phyloP scores from a whole-genome alignment of 2,888 invertebrate genomes.

The Anaspis maculata region DNA sequence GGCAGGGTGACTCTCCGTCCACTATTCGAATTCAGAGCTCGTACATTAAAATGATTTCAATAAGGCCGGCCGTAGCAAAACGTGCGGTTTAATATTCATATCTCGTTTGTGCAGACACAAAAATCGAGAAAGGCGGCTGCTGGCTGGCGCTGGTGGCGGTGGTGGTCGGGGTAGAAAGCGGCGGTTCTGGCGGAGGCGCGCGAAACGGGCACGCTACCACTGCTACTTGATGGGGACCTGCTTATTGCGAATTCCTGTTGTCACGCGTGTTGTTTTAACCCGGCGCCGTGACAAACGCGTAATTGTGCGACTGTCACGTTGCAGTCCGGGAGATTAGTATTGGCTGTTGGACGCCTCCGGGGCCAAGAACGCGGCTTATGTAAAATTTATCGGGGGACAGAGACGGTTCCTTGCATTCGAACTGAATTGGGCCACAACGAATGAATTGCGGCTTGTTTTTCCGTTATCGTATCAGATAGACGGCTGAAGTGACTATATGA shows the following conservation, averaged over 20 bases:
- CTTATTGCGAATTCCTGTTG: constrained; percentile 37
- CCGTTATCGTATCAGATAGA: too few relatives aligned
- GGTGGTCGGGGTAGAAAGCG: too few relatives aligned
- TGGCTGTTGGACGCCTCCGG: constrained; percentile 6
- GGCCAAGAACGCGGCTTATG: constrained; percentile 10
- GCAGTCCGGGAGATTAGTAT: constrained; percentile 11
- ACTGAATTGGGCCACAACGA: too few relatives aligned
- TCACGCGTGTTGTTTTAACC: constrained; percentile 34
- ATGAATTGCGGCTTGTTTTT: too few relatives aligned
- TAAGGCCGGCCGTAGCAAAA: constrained; percentile 9
- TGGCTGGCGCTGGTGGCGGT: too few relatives aligned
- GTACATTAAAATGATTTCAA: constrained; percentile 18
- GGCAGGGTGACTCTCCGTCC: background rate
- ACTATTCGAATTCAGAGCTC: constrained; percentile 10
- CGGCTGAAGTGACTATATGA: too few relatives aligned
- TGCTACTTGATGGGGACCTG: constrained; percentile 23
- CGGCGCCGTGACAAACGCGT: constrained; percentile 33
- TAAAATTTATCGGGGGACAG: too few relatives aligned
- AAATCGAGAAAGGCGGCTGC: constrained; percentile 17
- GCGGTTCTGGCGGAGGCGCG: too few relatives aligned
- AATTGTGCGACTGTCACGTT: constrained; percentile 35
- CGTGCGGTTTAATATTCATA: constrained; percentile 20
- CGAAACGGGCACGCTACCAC: constrained; percentile 1
- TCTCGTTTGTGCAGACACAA: constrained; percentile 17
- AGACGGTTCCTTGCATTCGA: too few relatives aligned